Base-by-base conservation (phyloP, 2,113 vertebrate genomes). In the Onychorhynchus coronatus region DNA sequence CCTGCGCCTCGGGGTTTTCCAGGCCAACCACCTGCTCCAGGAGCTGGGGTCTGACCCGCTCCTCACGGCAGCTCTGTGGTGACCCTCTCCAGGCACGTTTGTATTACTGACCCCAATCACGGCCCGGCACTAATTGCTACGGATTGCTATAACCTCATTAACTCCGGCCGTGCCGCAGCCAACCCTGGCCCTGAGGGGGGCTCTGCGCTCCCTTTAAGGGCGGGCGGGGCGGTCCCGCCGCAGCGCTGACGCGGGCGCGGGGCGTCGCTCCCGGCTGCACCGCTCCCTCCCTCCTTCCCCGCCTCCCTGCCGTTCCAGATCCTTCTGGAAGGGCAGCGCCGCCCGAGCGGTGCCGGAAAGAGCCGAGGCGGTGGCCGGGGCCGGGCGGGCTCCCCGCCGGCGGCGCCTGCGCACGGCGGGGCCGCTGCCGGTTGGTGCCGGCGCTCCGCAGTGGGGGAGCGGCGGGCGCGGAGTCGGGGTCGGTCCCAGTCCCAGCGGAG, bases 381-480 rank as follows among this genome's bases (percentile, higher is more conserved):
- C 76, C 87, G 44, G 94, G 90, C 80, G 53, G 56, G 13, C 66
- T 65, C 55, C 42, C 91, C 33, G 56, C 68, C 39, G 67, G 72
- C 63, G 39, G 96, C 98, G 98, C 98, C 73, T 96, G 97, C 98
- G 97, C 97, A 84, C 67, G 66, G 66, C 66, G 66, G 44, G 44
- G 4, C 44, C 30, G 79, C 65, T 53, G 98, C 96, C 97, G 97
- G 97, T 98, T 97, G 97, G 97, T 91, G 96, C 96, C 63, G 93
- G 63, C 44, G 97, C 88, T 86, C 97, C 84, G 97, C 98, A 98
- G 97, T 96, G 85, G 66, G 85, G 76, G 42, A 78, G 85, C 65
- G 88, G 6, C 58, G 83, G 63, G 66, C 28, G 42, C 11, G 88
- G 8, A 75, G 59, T 42, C 22, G 91, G 33, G 31, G 76, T 62